Percentiles rank a stretch among this genome's conserved stretches.
These are phyloP conservation scores for Blomia tropicalis DNA, from an alignment of 2,888 invertebrate genomes.

Conservation along the genomic window DNA sequence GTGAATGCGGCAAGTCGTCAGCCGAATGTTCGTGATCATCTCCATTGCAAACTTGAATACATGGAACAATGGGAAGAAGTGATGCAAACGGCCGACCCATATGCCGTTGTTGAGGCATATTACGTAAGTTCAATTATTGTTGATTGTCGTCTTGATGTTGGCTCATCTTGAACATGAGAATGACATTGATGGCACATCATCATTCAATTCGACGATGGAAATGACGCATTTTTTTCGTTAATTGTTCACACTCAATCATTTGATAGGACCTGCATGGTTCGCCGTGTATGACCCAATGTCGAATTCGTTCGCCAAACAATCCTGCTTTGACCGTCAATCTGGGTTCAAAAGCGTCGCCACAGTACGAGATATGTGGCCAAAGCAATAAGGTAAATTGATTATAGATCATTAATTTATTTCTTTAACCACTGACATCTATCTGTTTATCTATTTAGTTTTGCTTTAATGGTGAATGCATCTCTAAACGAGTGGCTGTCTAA, in stretches of 20 bases:
- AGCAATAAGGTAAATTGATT: neutral
- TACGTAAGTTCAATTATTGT: neutral
- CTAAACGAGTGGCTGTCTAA: slow-evolving; percentile 4
- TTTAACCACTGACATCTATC: neutral
- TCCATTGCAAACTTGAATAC: slow-evolving; percentile 14
- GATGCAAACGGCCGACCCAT: slow-evolving; percentile 14
- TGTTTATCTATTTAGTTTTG: neutral
- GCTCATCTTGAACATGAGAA: neutral
- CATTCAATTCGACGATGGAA: too few relatives aligned
- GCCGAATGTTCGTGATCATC: slow-evolving; percentile 13
- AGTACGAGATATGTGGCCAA: slow-evolving; percentile 7
- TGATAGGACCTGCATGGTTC: neutral
- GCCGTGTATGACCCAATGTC: slow-evolving; percentile 12
- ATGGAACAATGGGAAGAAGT: slow-evolving; percentile 6
- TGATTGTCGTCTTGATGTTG: neutral
- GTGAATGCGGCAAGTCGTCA: neutral
- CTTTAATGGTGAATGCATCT: slow-evolving; percentile 2
- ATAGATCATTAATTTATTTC: neutral
- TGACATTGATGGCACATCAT: too few relatives aligned
- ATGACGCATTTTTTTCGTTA: neutral
- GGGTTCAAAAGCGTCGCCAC: neutral
- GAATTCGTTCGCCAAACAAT: slow-evolving; percentile 8
- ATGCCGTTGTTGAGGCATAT: slow-evolving; percentile 13
- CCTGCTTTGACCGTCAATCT: slow-evolving; percentile 3
- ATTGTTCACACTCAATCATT: too few relatives aligned